Evolutionary conservation across 2,797 vertebrate genomes (phyloP), one percentile per base, ranked within the genome.

Genomic region (Columba guinea): DNA sequence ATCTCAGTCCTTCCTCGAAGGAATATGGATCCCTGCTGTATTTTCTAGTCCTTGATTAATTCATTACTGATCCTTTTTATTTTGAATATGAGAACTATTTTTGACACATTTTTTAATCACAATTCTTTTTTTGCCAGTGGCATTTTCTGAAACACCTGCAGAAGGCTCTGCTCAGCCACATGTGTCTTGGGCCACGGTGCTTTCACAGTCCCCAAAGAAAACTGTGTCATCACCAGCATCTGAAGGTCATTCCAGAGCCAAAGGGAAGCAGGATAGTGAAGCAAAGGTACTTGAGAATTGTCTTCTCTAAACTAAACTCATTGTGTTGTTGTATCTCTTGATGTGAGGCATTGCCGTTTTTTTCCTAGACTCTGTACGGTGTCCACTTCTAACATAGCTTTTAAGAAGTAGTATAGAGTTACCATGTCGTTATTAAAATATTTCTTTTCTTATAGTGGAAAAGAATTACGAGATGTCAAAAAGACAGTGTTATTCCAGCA

Each of bases 131-230:
- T 46, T 20, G 86, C 69, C 64, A 91, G 1, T n/a, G 34, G 86
- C 91, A 62, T 95, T 97, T 93, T 78, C 91, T 91, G 94, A 91
- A 93, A 90, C 91, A n/a, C 86, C 93, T 90, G 92, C 96, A 96
- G 96, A 94, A 92, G 96, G 92, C 84, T 96, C 95, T 93, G 82
- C 95, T 90, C 96, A 97, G 76, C 59, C 76, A 4, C n/a, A 5
- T 4, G 91, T 97, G 9, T 98, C 98, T 49, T 99, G 98, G 98
- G 98, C 99, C 8, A 98, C 96, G 63, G 95, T 99, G 19, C 98
- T 99, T 70, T 98, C 98, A 28, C 98, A 99, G 91, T 97, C 98
- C 67, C 97, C 98, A 24, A 98, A 98, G 96, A 98, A 97, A 93
- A 63, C 53, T 80, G 78, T 79, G 75, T 48, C 90, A 23, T 91